Percentiles rank a stretch among this genome's conserved stretches.
These are phyloP conservation scores for Orthosia gracilis DNA, from an alignment of 2,888 invertebrate species.

Conservation along the genomic window DNA sequence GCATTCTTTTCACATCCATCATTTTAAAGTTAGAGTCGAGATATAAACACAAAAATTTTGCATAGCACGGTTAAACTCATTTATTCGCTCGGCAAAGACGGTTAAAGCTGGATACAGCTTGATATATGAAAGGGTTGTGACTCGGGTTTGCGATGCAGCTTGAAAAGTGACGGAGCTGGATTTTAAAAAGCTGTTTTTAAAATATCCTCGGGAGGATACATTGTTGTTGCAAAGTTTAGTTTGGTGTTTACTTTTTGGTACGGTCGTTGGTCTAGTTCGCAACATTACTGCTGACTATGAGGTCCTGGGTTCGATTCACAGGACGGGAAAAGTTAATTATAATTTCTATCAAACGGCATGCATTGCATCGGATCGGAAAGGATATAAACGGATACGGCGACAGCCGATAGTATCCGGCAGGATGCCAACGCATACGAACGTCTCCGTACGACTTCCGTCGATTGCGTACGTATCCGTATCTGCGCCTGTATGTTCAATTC, in stretches of 20 bases:
- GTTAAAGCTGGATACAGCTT: conserved; percentile 48
- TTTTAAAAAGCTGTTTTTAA: conserved; percentile 29
- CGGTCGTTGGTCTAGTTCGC: too few species aligned
- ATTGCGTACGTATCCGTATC: too few species aligned
- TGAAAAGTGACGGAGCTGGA: conserved; percentile 22
- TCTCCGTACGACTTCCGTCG: too few species aligned
- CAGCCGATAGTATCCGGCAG: too few species aligned
- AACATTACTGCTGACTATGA: too few species aligned
- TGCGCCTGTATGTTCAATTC: too few species aligned
- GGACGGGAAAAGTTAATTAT: too few species aligned
- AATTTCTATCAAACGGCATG: too few species aligned
- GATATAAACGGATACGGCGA: too few species aligned
- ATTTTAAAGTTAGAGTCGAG: neutral
- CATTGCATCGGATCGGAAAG: too few species aligned
- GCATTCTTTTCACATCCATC: neutral
- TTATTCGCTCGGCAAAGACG: conserved; percentile 42
- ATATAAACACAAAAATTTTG: conserved; percentile 26
- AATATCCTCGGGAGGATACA: neutral
- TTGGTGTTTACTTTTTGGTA: neutral
- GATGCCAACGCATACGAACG: too few species aligned
- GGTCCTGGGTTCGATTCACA: too few species aligned
- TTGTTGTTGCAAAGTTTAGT: neutral
- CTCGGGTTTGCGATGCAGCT: conserved; percentile 43
- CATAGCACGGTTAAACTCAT: conserved; percentile 36
- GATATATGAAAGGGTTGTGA: conserved; percentile 51